Evolutionary conservation across 1,140 invertebrate species (phyloP).

Genomic region (Lordiphosa clarofinis): DNA sequence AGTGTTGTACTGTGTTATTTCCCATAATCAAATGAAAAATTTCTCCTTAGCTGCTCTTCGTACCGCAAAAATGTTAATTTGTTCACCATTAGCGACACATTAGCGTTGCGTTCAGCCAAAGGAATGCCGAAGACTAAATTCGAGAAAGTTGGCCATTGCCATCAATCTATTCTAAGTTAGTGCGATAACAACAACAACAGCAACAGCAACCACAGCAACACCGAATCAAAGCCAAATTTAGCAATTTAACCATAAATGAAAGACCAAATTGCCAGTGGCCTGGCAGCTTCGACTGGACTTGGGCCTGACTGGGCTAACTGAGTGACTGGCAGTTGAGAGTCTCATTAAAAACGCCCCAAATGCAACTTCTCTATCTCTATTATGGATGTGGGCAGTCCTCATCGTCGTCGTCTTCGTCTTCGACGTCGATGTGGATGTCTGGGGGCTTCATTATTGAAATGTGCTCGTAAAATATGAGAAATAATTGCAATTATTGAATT

Average conservation of each 20-base stretch:
- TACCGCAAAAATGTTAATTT: not conserved
- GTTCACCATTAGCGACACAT: constrained; percentile 25
- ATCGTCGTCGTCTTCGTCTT: not conserved
- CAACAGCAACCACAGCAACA: not conserved
- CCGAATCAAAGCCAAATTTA: constrained; percentile 52
- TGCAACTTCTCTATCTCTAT: constrained; percentile 23
- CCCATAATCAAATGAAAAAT: no score
- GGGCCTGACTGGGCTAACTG: not conserved
- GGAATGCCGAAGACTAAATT: not conserved
- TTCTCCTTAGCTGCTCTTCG: no score
- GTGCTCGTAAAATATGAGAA: constrained; percentile 65
- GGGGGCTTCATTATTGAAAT: constrained; percentile 62
- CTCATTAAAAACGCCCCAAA: constrained; percentile 70
- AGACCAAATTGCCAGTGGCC: constrained; percentile 45
- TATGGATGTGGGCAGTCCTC: no score
- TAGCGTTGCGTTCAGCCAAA: constrained; percentile 10
- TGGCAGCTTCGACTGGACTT: not conserved
- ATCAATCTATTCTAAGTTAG: constrained; percentile 45
- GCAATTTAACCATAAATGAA: constrained; percentile 70
- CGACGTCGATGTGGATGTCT: constrained; percentile 8
- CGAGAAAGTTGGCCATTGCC: constrained; percentile 39
- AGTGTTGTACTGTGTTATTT: no score
- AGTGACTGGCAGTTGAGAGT: constrained; percentile 47
- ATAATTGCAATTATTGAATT: constrained; percentile 74
- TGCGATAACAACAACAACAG: constrained; percentile 36